phyloP scores from a whole-genome alignment of 2,113 vertebrate genomes.

The Aptenodytes patagonicus region DNA sequence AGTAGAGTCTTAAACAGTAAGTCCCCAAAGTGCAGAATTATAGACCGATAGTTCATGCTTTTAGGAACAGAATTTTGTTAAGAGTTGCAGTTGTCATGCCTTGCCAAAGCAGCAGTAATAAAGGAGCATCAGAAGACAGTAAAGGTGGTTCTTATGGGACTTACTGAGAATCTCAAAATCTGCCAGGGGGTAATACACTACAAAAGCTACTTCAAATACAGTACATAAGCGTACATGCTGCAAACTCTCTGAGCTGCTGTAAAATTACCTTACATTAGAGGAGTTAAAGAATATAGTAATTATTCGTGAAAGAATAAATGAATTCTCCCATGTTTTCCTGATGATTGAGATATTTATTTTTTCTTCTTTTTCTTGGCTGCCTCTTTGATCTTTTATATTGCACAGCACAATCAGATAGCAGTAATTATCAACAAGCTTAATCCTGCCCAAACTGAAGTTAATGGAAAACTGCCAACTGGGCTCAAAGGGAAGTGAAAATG shows the following conservation, averaged over 20 bases:
- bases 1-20: background rate
- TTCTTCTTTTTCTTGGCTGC: background rate
- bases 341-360: background rate
- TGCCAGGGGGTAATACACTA: background rate
- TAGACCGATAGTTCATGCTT: background rate
- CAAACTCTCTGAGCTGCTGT: background rate
- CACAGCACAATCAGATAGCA: background rate
- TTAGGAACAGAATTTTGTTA: background rate
- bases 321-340: background rate
- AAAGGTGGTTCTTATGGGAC: background rate
- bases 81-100: background rate
- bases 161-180: background rate
- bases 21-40: background rate
- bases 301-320: background rate
- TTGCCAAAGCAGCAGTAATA: background rate
- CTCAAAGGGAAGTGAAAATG: background rate
- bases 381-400: background rate
- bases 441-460: background rate
- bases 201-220: background rate
- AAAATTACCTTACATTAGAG: background rate
- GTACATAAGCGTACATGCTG: background rate
- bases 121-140: background rate
- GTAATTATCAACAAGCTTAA: background rate
- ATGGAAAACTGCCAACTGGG: background rate
- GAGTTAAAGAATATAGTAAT: background rate